These are phyloP conservation scores for Megastigmus dorsalis DNA, from an alignment of 2,888 invertebrate genomes.

Conservation along the genomic window DNA sequence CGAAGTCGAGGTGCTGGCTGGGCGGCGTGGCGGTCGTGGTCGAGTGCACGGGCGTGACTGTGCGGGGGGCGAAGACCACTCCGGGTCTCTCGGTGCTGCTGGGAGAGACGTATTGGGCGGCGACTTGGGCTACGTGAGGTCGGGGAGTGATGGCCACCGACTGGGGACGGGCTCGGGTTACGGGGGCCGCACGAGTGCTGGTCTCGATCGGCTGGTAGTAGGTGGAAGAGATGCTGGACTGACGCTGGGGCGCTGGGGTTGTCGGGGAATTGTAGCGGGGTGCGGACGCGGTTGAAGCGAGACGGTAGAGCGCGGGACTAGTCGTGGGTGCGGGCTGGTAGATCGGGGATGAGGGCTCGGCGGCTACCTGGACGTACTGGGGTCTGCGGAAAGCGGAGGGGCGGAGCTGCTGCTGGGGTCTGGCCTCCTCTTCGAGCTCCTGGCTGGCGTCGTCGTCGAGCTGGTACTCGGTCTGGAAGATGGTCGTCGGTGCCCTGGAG, in stretches of 20 bases:
- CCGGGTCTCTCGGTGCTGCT: conserved; percentile 73
- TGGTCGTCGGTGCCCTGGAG: conserved; percentile 79
- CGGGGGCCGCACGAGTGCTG: conserved; percentile 64
- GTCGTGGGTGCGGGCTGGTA: conserved; percentile 70
- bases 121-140: conserved; percentile 72
- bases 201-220: conserved; percentile 66
- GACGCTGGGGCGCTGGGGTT: conserved; percentile 76
- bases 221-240: conserved; percentile 60
- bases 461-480: conserved; percentile 83
- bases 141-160: conserved; percentile 78
- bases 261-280: conserved; percentile 81
- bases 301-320: conserved; percentile 77
- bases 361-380: conserved; percentile 60
- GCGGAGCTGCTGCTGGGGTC: conserved; percentile 75
- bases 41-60: conserved; percentile 64
- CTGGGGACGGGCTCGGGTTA: conserved; percentile 65
- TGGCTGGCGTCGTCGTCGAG: conserved; percentile 76
- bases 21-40: conserved; percentile 66
- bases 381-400: conserved; percentile 71
- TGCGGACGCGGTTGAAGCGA: conserved; percentile 75
- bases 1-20: conserved; percentile 79
- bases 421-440: conserved; percentile 78
- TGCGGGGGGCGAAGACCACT: conserved; percentile 70
- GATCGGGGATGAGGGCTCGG: conserved; percentile 63
- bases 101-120: conserved; percentile 71